These are phyloP conservation scores for Callyntrura sp. DNA, from an alignment of 2,888 invertebrate genomes.

Conservation along the genomic window DNA sequence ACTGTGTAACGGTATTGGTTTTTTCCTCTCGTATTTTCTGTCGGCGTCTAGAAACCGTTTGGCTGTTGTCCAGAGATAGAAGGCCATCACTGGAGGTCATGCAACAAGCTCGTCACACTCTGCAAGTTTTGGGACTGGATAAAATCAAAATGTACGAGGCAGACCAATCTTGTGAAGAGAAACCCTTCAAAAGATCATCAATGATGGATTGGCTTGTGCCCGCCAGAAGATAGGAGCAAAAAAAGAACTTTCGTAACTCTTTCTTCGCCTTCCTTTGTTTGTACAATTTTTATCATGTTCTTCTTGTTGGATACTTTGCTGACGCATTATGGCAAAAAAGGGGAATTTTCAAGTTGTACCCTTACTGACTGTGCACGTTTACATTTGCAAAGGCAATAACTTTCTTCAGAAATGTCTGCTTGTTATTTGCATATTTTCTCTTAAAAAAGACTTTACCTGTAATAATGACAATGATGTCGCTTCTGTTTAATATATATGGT, in stretches of 20 bases:
- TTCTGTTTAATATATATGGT: neutral
- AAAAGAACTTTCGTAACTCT: slow-evolving; percentile 35
- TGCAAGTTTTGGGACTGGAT: slow-evolving; percentile 83
- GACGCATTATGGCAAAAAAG: neutral
- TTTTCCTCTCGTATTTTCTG: neutral
- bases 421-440: slow-evolving; percentile 52
- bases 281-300: neutral
- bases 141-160: slow-evolving; percentile 83
- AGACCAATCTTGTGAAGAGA: slow-evolving; percentile 83
- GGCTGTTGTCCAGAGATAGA: slow-evolving; percentile 89
- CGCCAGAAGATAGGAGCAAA: slow-evolving; percentile 60
- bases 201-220: slow-evolving; percentile 82
- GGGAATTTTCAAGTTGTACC: neutral
- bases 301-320: slow-evolving; percentile 16
- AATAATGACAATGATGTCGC: neutral
- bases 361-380: neutral
- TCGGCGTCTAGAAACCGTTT: slow-evolving; percentile 85
- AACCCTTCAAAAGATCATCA: slow-evolving; percentile 81
- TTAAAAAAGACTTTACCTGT: slow-evolving; percentile 42
- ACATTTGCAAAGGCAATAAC: slow-evolving; percentile 12
- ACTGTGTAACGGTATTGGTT: neutral
- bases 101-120: slow-evolving; percentile 86
- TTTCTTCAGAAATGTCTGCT: slow-evolving; percentile 42
- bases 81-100: slow-evolving; percentile 87
- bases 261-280: neutral